Base-by-base conservation (phyloP, 2,113 vertebrate genomes). In the Polypterus senegalus region DNA sequence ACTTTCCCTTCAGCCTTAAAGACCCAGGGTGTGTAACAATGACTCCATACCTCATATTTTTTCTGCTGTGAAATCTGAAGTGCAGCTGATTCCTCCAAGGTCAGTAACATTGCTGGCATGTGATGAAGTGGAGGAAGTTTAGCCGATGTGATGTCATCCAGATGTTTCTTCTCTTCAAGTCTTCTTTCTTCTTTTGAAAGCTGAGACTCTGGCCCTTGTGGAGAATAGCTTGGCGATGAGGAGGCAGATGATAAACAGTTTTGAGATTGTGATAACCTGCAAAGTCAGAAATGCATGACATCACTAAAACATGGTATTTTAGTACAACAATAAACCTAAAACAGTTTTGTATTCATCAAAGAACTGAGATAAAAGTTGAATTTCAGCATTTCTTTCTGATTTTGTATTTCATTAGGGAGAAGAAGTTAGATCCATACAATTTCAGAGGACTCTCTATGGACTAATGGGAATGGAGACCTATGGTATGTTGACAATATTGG, bases 61-160 rank as follows among this genome's bases (percentile, higher is more conserved):
- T 80, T 87, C 3, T 86, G 80, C 71, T 98, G 96, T 46, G 81
- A 83, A 46, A 69, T 77, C 65, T 90, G 82, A 53, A 98, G 88
- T 5, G 62, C 27, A 8, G 87, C 67, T 0, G 96, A 96, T 59
- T 97, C 92, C 3, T 91, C 87, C 57, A 94, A 68, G 56, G 90
- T 78, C 7, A 97, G 74, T 0, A 97, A 73, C 77, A 84, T 83
- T 0, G 83, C 64, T 1, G 93, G 91, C 57, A 62, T 74, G 62
- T 96, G 75, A 73, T 89, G 85, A 10, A 97, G 89, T 0, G 86
- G 92, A 3, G 91, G 88, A 43, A 91, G 80, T 46, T 73, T 89
- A 9, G 92, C 93, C 2, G 96, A 81, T 51, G 93, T 97, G 78
- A 94, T 74, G 61, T 98, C 93, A 77, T 97, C 86, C 27, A 97